These are phyloP conservation scores for Subacronicta megacephala DNA, from an alignment of 2,888 invertebrate species.

Conservation along the genomic window DNA sequence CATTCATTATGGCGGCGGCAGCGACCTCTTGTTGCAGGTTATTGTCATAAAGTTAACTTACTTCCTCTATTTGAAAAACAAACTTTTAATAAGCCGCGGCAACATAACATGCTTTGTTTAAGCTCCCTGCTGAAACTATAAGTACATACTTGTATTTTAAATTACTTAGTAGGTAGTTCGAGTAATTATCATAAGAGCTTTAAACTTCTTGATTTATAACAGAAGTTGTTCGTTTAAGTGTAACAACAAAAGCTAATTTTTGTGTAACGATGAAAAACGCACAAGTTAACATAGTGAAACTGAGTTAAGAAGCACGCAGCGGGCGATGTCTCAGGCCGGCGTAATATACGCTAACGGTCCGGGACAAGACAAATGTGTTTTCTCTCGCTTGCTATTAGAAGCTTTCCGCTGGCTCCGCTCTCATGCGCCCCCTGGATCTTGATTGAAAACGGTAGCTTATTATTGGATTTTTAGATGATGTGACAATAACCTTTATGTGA, in stretches of 20 bases:
- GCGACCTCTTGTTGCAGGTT: constrained; percentile 61
- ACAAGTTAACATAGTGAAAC: constrained; percentile 69
- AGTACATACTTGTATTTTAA: constrained; percentile 44
- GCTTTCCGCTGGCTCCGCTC: constrained; percentile 67
- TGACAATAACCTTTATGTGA: constrained; percentile 53
- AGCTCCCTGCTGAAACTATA: constrained; percentile 51
- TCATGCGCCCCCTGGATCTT: constrained; percentile 72
- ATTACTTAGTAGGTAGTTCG: constrained; percentile 34
- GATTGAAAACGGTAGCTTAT: constrained; percentile 83
- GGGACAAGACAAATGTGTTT: constrained; percentile 89
- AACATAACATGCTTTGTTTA: constrained; percentile 63
- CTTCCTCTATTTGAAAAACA: constrained; percentile 70
- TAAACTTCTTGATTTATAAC: constrained; percentile 41
- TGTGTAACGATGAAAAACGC: constrained; percentile 69
- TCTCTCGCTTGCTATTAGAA: constrained; percentile 85
- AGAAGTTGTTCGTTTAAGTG: constrained; percentile 30
- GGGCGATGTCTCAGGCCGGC: constrained; percentile 79
- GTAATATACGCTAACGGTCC: constrained; percentile 89
- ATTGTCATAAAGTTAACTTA: constrained; percentile 72
- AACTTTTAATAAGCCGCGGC: constrained; percentile 68
- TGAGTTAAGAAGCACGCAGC: constrained; percentile 80
- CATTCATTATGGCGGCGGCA: constrained; percentile 63
- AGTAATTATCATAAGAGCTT: constrained; percentile 49
- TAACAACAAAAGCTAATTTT: constrained; percentile 61
- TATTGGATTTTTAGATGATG: constrained; percentile 68